These are phyloP conservation scores for Amorpha juglandis DNA, from an alignment of 2,888 invertebrate genomes.

Conservation along the genomic window DNA sequence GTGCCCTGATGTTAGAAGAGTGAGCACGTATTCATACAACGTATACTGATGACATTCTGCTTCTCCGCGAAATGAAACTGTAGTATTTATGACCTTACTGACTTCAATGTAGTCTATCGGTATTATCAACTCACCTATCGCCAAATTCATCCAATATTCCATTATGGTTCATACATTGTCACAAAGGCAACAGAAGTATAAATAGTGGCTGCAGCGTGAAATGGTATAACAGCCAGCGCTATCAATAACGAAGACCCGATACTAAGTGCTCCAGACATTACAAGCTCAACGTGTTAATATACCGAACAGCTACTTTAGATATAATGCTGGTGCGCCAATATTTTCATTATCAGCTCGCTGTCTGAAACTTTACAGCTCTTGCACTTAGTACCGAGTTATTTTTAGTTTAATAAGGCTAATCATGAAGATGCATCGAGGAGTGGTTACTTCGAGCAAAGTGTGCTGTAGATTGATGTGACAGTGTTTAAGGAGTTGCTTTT, in stretches of 20 bases:
- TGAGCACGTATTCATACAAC: too few species aligned
- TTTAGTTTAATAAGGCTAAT: conserved; percentile 16
- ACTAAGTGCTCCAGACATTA: conserved; percentile 63
- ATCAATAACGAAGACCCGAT: conserved; percentile 35
- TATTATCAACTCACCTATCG: too few species aligned
- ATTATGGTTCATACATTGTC: background rate
- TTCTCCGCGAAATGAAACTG: too few species aligned
- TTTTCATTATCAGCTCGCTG: conserved; percentile 52
- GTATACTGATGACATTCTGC: too few species aligned
- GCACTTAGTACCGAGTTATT: conserved; percentile 29
- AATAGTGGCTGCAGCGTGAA: conserved; percentile 19
- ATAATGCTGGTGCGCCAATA: conserved; percentile 54
- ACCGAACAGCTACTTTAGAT: conserved; percentile 59
- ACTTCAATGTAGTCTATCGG: too few species aligned
- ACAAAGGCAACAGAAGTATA: background rate
- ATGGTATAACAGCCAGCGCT: conserved; percentile 26
- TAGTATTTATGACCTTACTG: background rate
- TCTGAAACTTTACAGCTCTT: conserved; percentile 33
- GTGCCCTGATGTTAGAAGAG: too few species aligned
- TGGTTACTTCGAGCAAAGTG: background rate
- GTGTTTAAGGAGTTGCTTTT: background rate
- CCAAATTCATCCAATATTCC: too few species aligned
- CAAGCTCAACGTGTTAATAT: conserved; percentile 64
- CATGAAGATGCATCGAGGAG: conserved; percentile 14
- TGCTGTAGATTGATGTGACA: background rate